phyloP scores from a whole-genome alignment of 2,888 invertebrate genomes.

The Osedax fenrisi region DNA sequence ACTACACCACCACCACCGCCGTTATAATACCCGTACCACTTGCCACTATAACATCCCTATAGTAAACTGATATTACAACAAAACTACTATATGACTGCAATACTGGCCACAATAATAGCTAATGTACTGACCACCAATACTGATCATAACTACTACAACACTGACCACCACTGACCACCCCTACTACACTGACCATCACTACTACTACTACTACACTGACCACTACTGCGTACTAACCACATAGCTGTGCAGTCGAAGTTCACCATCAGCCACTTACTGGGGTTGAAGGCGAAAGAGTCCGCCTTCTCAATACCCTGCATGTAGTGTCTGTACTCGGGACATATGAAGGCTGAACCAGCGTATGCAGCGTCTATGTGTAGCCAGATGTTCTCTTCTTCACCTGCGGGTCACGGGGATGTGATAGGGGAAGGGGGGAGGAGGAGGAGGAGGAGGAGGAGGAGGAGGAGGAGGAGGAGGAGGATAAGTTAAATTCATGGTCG shows the following conservation, averaged over 20 bases:
- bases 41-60: too few relatives aligned
- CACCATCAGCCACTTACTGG: constrained; percentile 96
- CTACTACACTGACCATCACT: too few relatives aligned
- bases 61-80: too few relatives aligned
- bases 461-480: background rate
- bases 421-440: background rate
- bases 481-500: too few relatives aligned
- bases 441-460: background rate
- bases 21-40: too few relatives aligned
- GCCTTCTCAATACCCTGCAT: constrained; percentile 66
- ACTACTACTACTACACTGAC: constrained; percentile 80
- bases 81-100: too few relatives aligned
- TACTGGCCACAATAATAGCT: too few relatives aligned
- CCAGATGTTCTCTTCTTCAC: constrained; percentile 74
- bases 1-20: too few relatives aligned
- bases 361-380: constrained; percentile 95
- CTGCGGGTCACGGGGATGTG: constrained; percentile 35
- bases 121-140: too few relatives aligned
- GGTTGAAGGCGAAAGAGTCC: constrained; percentile 91
- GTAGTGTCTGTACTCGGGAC: constrained; percentile 85
- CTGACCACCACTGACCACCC: too few relatives aligned
- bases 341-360: constrained; percentile 83
- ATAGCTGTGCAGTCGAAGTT: constrained; percentile 97
- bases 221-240: constrained; percentile 82
- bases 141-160: too few relatives aligned